Evolutionary conservation across 2,113 vertebrate species (phyloP).

Genomic region (Caranx melampygus): DNA sequence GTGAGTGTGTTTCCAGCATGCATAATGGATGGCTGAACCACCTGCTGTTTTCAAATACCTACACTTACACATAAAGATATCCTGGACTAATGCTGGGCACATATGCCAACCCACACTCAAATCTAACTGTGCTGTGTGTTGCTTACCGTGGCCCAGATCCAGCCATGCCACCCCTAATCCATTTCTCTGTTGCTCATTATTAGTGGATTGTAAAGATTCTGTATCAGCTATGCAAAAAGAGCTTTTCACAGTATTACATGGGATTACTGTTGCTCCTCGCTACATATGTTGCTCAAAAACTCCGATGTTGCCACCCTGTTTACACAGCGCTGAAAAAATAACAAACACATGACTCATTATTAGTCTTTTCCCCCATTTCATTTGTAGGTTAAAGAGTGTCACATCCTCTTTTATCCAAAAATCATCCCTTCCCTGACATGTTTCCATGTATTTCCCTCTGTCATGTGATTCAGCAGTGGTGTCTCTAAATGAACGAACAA

Average conservation of each 20-base stretch:
- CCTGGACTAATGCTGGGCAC: conserved; percentile 24
- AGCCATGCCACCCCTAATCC: conserved; percentile 67
- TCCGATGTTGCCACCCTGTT: conserved; percentile 50
- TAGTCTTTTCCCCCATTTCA: conserved; percentile 14
- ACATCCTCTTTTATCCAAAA: conserved; percentile 15
- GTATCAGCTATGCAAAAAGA: conserved; percentile 70
- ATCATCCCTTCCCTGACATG: not conserved
- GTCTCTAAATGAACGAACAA: not conserved
- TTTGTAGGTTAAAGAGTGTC: conserved; percentile 7
- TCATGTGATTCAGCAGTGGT: not conserved
- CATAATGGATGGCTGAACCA: conserved; percentile 9
- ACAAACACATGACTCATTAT: conserved; percentile 36
- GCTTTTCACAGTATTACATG: conserved; percentile 71
- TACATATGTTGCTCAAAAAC: conserved; percentile 66
- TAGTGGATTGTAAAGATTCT: conserved; percentile 75
- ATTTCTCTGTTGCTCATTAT: conserved; percentile 73
- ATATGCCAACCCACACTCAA: conserved; percentile 20
- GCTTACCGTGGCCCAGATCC: conserved; percentile 55
- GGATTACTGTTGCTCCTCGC: conserved; percentile 72
- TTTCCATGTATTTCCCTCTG: conserved; percentile 12
- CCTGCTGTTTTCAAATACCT: conserved; percentile 41
- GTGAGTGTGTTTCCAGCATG: not conserved
- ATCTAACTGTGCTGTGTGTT: conserved; percentile 45
- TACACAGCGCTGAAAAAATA: conserved; percentile 32
- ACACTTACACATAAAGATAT: conserved; percentile 13